Evolutionary conservation across 2,888 invertebrate genomes (phyloP).

Genomic region (Neoaliturus tenellus): DNA sequence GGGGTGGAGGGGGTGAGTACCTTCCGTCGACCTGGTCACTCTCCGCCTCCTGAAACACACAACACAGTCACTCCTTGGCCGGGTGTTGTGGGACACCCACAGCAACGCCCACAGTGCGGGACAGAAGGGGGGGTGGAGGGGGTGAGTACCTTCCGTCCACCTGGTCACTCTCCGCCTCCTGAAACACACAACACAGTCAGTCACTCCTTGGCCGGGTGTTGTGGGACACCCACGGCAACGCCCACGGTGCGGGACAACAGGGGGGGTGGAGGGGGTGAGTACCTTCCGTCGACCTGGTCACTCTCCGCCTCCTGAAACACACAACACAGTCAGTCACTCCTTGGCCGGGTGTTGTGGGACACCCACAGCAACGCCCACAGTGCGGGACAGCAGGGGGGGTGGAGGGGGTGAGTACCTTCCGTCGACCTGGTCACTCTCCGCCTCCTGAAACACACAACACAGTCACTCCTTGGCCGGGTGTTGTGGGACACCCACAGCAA

Average conservation of each 20-base stretch:
- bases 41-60: conserved; percentile 87
- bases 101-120: conserved; percentile 92
- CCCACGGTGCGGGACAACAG: conserved; percentile 85
- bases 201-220: conserved; percentile 96
- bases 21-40: conserved; percentile 87
- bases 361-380: conserved; percentile 90
- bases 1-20: conserved; percentile 92
- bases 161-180: conserved; percentile 91
- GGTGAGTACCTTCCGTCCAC: conserved; percentile 89
- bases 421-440: conserved; percentile 89
- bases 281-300: conserved; percentile 86
- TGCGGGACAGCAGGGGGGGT: conserved; percentile 78
- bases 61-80: conserved; percentile 97
- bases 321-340: no score
- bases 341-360: conserved; percentile 95
- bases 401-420: conserved; percentile 93
- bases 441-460: no score
- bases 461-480: conserved; percentile 97
- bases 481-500: conserved; percentile 88
- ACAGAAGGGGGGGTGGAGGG: conserved; percentile 79
- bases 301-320: conserved; percentile 89
- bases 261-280: conserved; percentile 91
- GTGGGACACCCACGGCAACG: conserved; percentile 88
- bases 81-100: conserved; percentile 90
- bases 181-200: no score